Percentiles rank a stretch among this genome's conserved stretches.
Evolutionary conservation across 1,140 invertebrate species (phyloP).

Genomic region (Drosophila gunungcola): DNA sequence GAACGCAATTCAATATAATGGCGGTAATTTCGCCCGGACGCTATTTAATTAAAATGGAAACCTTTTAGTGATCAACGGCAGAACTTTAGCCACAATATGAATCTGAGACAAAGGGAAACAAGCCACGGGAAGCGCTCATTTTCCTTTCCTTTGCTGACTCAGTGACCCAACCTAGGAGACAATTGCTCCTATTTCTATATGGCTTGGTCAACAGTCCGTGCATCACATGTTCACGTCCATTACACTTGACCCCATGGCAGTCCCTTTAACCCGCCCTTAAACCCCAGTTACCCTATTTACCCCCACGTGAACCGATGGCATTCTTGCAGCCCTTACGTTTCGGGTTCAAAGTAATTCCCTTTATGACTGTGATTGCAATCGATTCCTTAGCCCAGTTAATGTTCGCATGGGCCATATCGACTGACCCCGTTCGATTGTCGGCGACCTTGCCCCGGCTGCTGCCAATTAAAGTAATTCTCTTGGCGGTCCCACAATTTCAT

Average conservation of each 20-base stretch:
- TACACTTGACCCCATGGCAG: constrained; percentile 42
- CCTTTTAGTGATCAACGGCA: constrained; percentile 14
- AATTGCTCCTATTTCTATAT: constrained; percentile 37
- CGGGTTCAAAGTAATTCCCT: constrained; percentile 46
- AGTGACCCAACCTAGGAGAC: constrained; percentile 18
- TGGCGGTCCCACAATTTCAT: constrained; percentile 11
- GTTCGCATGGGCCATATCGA: constrained; percentile 11
- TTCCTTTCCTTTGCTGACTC: constrained; percentile 36
- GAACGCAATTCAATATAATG: constrained; percentile 1
- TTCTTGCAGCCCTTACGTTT: constrained; percentile 29
- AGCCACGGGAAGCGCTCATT: constrained; percentile 26
- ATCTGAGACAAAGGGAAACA: constrained; percentile 18
- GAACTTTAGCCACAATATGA: constrained; percentile 9
- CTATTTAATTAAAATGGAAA: constrained; percentile 30
- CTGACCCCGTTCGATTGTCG: constrained; percentile 48
- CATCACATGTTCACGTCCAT: constrained; percentile 43
- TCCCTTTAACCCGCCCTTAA: background rate
- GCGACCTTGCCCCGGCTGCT: constrained; percentile 23
- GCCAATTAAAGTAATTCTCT: constrained; percentile 51
- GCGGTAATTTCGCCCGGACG: background rate
- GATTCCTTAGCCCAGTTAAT: constrained; percentile 46
- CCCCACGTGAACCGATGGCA: background rate
- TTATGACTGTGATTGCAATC: constrained; percentile 54
- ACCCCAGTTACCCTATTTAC: background rate
- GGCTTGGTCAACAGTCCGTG: constrained; percentile 34